These are phyloP conservation scores for Petrocephalus microphthalmus DNA, from an alignment of 2,113 vertebrate species.

Conservation along the genomic window DNA sequence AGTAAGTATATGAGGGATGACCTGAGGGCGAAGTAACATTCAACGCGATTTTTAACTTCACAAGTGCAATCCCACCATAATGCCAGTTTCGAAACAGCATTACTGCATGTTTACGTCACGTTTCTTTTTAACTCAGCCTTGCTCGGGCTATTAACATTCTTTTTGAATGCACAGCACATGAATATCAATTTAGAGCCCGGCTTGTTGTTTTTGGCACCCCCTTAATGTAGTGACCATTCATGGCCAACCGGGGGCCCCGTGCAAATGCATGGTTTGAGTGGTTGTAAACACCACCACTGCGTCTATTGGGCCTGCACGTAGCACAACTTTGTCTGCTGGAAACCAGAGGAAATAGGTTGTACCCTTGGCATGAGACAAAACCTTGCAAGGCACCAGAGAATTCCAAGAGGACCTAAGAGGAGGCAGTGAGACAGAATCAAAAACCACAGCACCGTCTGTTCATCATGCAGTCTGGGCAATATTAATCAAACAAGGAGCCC, in stretches of 20 bases:
- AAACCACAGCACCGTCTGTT: background rate
- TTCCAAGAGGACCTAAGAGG: too few species aligned
- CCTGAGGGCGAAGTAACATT: background rate
- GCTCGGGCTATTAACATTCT: background rate
- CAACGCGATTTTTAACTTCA: background rate
- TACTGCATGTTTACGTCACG: background rate
- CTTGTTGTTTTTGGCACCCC: background rate
- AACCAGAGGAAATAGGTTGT: background rate
- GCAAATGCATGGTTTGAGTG: background rate
- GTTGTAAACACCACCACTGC: too few species aligned
- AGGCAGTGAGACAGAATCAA: too few species aligned
- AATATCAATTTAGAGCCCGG: background rate
- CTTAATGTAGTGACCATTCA: background rate
- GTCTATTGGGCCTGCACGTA: background rate
- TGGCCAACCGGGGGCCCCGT: too few species aligned
- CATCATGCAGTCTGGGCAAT: background rate
- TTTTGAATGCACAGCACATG: background rate
- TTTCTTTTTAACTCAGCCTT: background rate
- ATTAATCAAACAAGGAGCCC: background rate
- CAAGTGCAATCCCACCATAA: background rate
- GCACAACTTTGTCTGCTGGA: background rate
- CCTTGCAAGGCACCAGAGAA: background rate
- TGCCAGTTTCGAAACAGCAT: background rate
- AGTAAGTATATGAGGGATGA: background rate
- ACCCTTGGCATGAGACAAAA: background rate